Percentiles rank a stretch among this genome's conserved stretches.
Evolutionary conservation across 1,140 invertebrate species (phyloP).

Genomic region (Berghia stephanieae): DNA sequence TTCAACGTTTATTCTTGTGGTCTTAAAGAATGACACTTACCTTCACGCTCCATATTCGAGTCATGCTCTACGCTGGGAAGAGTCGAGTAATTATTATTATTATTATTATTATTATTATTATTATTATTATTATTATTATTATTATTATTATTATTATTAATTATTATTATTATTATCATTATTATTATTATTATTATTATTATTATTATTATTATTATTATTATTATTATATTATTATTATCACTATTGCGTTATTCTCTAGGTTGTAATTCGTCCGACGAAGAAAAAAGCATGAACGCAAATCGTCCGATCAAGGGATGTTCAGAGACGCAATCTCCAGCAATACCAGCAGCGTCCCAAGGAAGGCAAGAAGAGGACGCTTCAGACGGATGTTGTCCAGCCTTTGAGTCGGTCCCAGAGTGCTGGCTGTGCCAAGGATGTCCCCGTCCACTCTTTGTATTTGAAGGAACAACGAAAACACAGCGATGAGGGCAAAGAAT

Average conservation of each 20-base stretch:
- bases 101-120: no score
- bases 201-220: neutral
- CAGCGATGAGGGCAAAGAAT: slow-evolving; percentile 45
- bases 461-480: slow-evolving; percentile 45
- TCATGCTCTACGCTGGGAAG: neutral
- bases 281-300: neutral
- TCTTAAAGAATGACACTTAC: no score
- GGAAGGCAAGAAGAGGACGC: slow-evolving; percentile 43
- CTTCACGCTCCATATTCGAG: no score
- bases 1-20: no score
- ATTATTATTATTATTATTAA: no score
- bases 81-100: neutral
- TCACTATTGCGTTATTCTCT: slow-evolving; percentile 32
- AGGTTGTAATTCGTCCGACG: slow-evolving; percentile 38
- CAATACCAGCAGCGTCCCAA: slow-evolving; percentile 1
- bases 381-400: slow-evolving; percentile 56
- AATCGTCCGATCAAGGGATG: neutral
- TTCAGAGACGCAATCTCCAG: neutral
- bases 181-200: neutral
- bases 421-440: slow-evolving; percentile 66
- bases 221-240: neutral
- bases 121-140: no score
- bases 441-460: slow-evolving; percentile 63
- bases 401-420: slow-evolving; percentile 65
- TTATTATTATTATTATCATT: neutral